Base-by-base conservation (phyloP, 1,140 invertebrate species). In the Periplaneta americana region DNA sequence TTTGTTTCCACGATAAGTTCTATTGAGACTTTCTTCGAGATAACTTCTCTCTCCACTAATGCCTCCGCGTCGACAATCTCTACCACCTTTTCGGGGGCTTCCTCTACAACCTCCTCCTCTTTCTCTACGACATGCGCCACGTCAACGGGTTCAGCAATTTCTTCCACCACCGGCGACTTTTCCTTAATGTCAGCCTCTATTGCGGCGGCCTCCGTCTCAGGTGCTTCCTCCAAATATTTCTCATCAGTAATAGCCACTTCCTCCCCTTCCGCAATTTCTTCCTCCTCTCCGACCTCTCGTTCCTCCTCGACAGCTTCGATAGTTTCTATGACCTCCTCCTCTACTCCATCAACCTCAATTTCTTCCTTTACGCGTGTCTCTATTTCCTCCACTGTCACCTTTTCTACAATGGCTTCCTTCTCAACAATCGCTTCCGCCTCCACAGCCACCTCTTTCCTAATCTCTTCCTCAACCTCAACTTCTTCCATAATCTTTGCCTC, bases 261-360 rank as follows among this genome's bases (percentile, higher is more conserved):
- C 31, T 78, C 32, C 13, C 2, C 80, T 2, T 32, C 74, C 31
- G 28, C 33, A 32, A 84, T 74, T 36, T 84, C 77, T 82, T 81
- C 83, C 39, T 82, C 18, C 35, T 81, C 83, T n/a, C n/a, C n/a
- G n/a, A n/a, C n/a, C 11, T n/a, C 18, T 74, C 11, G 34, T 80
- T 79, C 79, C 75, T 83, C 75, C 75, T 83, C 75, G 17, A 76
- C 78, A n/a, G 48, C 74, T 78, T 32, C 57, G n/a, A n/a, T 15
- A 79, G 17, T 13, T 81, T 75, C 32, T n/a, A 32, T 28, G 66
- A 37, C 34, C 37, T 80, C 75, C 33, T 82, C 74, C 32, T 83
- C 79, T n/a, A n/a, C n/a, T n/a, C n/a, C n/a, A n/a, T n/a, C n/a
- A n/a, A n/a, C n/a, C n/a, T n/a, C n/a, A n/a, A n/a, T n/a, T n/a